Conservation (phyloP, 2,888 invertebrate species). For the Trilocha varians region DNA sequence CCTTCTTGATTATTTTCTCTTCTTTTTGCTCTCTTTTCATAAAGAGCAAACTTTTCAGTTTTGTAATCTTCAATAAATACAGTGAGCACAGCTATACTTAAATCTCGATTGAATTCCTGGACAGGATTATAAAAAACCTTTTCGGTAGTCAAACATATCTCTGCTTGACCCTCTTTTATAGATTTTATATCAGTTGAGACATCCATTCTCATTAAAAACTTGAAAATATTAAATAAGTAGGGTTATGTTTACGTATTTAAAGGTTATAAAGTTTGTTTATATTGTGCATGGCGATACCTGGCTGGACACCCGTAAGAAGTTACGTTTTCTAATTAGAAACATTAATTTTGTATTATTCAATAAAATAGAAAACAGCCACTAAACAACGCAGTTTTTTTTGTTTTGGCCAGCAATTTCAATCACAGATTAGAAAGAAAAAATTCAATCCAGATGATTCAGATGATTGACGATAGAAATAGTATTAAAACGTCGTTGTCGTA, state of each 20-base stretch:
- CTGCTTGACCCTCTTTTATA: constrained; percentile 85
- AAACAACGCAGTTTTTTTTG: too few relatives aligned
- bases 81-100: constrained; percentile 84
- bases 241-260: background rate
- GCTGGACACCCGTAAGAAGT: constrained; percentile 6
- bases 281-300: constrained; percentile 12
- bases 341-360: constrained; percentile 6
- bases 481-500: too few relatives aligned
- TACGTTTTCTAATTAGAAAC: constrained; percentile 11
- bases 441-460: too few relatives aligned
- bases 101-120: constrained; percentile 97
- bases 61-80: constrained; percentile 75
- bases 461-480: too few relatives aligned
- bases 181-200: constrained; percentile 29
- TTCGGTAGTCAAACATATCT: constrained; percentile 78
- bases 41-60: constrained; percentile 30
- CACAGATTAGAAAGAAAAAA: too few relatives aligned
- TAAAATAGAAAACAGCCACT: background rate
- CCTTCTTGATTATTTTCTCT: constrained; percentile 20
- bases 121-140: constrained; percentile 99
- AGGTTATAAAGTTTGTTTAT: background rate
- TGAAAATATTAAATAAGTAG: constrained; percentile 5
- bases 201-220: constrained; percentile 43
- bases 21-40: constrained; percentile 24
- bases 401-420: too few relatives aligned